These are phyloP conservation scores for Hyposoter didymator DNA, from an alignment of 2,888 invertebrate genomes.

Conservation along the genomic window DNA sequence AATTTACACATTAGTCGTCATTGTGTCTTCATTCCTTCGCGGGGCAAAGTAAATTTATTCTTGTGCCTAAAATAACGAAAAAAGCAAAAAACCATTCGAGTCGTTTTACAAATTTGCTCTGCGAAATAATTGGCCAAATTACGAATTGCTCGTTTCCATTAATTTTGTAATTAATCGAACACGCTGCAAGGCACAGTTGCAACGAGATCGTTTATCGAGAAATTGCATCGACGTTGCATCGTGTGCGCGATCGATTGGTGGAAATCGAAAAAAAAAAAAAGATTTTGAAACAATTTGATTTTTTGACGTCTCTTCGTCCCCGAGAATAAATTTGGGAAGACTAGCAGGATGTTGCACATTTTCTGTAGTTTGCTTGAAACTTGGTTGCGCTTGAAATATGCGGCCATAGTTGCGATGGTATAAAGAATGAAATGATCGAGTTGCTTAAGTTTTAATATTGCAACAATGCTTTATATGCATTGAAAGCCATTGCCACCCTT, in stretches of 20 bases:
- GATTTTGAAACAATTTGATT: no score
- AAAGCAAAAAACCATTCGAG: not conserved
- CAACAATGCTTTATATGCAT: not conserved
- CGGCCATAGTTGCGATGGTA: not conserved
- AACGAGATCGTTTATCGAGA: no score
- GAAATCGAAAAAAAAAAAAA: no score
- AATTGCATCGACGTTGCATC: no score
- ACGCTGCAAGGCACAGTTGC: no score
- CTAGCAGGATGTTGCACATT: no score
- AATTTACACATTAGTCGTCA: constrained; percentile 21
- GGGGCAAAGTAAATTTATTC: not conserved
- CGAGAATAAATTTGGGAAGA: no score
- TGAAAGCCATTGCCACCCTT: constrained; percentile 12
- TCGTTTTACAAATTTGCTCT: not conserved
- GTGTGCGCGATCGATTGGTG: no score
- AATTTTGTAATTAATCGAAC: not conserved
- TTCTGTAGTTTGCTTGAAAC: not conserved
- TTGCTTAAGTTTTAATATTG: not conserved
- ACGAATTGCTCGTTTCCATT: not conserved
- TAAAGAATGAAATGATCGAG: not conserved
- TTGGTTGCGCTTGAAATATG: not conserved
- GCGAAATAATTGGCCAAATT: not conserved
- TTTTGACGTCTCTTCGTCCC: no score
- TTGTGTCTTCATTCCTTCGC: not conserved
- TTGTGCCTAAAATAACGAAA: not conserved